Conservation (phyloP, 1,140 invertebrate species). For the Carposina sasakii region DNA sequence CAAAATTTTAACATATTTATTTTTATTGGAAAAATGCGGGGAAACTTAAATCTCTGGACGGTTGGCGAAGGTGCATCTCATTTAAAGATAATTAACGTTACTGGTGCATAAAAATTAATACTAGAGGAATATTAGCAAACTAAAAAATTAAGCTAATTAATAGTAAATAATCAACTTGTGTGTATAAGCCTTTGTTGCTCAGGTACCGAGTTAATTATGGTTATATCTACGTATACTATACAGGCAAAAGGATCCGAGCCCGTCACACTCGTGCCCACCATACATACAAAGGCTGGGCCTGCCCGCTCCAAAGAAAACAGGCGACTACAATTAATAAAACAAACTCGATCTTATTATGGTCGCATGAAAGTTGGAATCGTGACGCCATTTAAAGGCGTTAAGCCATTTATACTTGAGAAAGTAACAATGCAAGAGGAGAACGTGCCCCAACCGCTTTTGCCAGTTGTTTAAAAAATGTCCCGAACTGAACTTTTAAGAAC, state of each 20-base stretch:
- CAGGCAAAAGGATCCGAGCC: constrained; percentile 61
- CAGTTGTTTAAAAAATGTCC: constrained; percentile 48
- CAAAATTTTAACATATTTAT: no score
- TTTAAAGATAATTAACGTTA: no score
- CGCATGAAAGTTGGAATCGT: constrained; percentile 37
- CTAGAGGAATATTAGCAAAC: no score
- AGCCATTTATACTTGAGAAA: constrained; percentile 35
- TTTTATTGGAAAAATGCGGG: no score
- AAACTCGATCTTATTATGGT: constrained; percentile 44
- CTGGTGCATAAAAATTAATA: no score
- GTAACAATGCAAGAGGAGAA: constrained; percentile 55
- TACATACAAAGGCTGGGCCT: constrained; percentile 58
- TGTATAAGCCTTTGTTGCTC: constrained; percentile 38
- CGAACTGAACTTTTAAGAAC: neutral
- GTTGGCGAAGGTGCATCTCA: no score
- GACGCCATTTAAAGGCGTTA: constrained; percentile 22
- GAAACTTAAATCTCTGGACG: no score
- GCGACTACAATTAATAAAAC: constrained; percentile 25
- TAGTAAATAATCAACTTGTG: constrained; percentile 32
- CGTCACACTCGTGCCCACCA: constrained; percentile 63
- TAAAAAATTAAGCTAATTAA: no score
- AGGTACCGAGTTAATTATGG: constrained; percentile 66
- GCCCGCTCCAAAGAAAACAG: constrained; percentile 33
- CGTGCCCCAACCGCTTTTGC: constrained; percentile 66
- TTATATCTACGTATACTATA: constrained; percentile 58